Base-by-base conservation (phyloP, 2,888 invertebrate genomes). In the Ypsolopha scabrella region DNA sequence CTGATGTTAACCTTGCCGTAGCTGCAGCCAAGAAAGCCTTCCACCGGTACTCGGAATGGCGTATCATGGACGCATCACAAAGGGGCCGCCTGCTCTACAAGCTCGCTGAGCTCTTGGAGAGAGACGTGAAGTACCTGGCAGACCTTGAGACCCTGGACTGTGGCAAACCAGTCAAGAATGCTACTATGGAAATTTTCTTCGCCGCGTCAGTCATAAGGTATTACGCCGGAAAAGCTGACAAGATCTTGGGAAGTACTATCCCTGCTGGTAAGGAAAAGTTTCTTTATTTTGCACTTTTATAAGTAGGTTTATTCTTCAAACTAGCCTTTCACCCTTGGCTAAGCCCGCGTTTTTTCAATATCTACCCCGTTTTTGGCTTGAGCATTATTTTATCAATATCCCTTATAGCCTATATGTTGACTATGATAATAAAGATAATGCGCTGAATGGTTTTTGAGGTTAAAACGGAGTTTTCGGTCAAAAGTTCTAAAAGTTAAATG, bases 101-200 rank as follows among this genome's bases (percentile, higher is more conserved):
- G 78, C 78, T 96, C 57, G 94, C 94, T 13, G 92, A 93, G 64
- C 87, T 96, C 1, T 82, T 97, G 57, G 90, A 92, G 55, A 88
- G 94, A 50, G 94, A 97, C 64, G 79, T 80, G 54, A 81, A 88
- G 10, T 89, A 91, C 57, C 67, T 96, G 53, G 92, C 93, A 6
- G 92, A 94, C 60, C 87, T 99, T 63, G 98, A 99, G 80, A 96
- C 97, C 0, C 71, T 97, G 57, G 97, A 99, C 75, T 95, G 94
- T 75, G 97, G 97, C 13, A 98, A 97, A 70, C 96, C 97, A 0
- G 95, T 91, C 63, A 79, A 88, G 14, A 83, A 89, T 61, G 89
- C 95, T 0, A 80, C 81, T 49, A 89, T 88, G 13, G 95, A 95
- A 71, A 68, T 94, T 0, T 69, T 85, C 0, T 79, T 87, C 64